phyloP scores from a whole-genome alignment of 2,888 invertebrate species.

The Polyommatus iphigenia region DNA sequence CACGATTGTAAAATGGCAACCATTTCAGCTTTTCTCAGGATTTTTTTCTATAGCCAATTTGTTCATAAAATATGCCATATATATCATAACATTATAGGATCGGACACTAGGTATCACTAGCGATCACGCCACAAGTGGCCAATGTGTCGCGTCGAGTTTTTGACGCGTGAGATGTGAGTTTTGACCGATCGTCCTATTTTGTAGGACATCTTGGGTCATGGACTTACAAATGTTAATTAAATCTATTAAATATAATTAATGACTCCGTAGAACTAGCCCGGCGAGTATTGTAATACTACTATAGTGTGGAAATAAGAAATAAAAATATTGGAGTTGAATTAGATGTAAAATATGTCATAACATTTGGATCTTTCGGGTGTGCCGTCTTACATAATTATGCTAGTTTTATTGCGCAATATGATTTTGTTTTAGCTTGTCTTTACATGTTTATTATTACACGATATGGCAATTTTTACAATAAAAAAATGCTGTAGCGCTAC shows the following conservation, averaged over 20 bases:
- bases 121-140: background rate
- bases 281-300: constrained; percentile 27
- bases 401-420: background rate
- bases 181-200: constrained; percentile 21
- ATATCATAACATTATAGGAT: no score
- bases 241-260: constrained; percentile 12
- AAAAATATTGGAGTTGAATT: constrained; percentile 1
- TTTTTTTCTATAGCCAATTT: no score
- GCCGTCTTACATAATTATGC: constrained; percentile 2
- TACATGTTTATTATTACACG: background rate
- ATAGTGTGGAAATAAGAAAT: constrained; percentile 17
- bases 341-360: constrained; percentile 6
- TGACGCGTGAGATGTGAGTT: background rate
- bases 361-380: background rate
- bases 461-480: background rate
- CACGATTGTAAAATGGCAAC: no score
- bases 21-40: no score
- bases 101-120: background rate
- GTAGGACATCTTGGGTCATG: constrained; percentile 26
- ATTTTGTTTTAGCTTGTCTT: background rate
- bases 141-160: background rate
- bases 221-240: constrained; percentile 20
- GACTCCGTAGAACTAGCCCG: background rate
- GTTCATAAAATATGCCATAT: no score
- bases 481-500: no score